Base-by-base conservation (phyloP, 2,797 vertebrate genomes). In the Hippoglossus hippoglossus region DNA sequence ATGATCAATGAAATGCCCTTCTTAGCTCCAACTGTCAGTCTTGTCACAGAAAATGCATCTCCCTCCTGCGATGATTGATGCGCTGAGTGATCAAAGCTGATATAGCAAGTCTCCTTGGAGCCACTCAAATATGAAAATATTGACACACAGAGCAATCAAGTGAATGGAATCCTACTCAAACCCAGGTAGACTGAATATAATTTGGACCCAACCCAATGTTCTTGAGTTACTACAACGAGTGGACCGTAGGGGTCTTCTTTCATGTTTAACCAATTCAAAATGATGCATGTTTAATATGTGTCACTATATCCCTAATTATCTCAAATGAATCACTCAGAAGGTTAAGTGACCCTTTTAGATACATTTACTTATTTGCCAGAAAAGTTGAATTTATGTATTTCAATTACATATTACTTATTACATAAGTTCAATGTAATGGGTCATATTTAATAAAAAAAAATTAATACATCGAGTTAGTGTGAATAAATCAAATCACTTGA, bases 41-140 rank as follows among this genome's bases (percentile, higher is more conserved):
- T 39, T 39, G 8, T 22, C 28, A 60, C n/a, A 21, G 18, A 52
- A 56, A 67, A 53, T 12, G 55, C 6, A 64, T 67, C 73, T 77
- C 57, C 22, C 6, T 41, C 44, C 60, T 41, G 18, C 0, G 0
- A 62, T 68, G 67, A 82, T 15, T 75, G 51, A 82, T 82, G 31
- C 18, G 18, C 7, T 8, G 1, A 49, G 31, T 1, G 5, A 62
- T 75, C 31, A 63, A 59, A 55, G n/a, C 50, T n/a, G 65, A 67
- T 31, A 11, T 0, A 19, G 51, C 1, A 1, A 56, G 13, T 73
- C 53, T 66, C 25, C 56, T 57, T 28, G 28, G 64, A 79, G 50
- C 12, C 52, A 54, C 15, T 15, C 1, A 1, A 25, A 31, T 26
- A 54, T 24, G 9, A 39, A 73, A 22, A 31, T 54, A 59, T 55